These are phyloP conservation scores for Meghimatium bilineatum DNA, from an alignment of 2,888 invertebrate species.

Conservation along the genomic window DNA sequence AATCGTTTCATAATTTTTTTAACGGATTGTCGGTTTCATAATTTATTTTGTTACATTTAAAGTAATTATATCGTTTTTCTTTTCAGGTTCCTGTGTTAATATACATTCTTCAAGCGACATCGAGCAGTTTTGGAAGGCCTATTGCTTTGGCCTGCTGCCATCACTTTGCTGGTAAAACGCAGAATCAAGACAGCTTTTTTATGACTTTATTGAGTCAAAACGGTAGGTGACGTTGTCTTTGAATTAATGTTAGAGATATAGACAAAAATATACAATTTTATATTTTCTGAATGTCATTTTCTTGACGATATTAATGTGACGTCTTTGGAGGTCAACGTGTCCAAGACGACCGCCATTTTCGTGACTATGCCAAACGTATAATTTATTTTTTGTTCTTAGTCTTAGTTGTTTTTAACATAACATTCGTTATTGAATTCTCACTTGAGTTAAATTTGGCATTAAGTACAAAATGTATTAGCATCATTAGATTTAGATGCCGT, in stretches of 20 bases:
- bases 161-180: slow-evolving; percentile 46
- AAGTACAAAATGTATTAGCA: too few species aligned
- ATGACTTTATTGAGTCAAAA: slow-evolving; percentile 72
- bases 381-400: background rate
- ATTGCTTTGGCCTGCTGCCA: slow-evolving; percentile 42
- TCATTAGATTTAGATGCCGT: too few species aligned
- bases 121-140: slow-evolving; percentile 31
- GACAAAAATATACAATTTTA: background rate
- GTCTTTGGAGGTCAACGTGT: slow-evolving; percentile 45
- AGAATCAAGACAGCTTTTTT: slow-evolving; percentile 58
- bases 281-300: background rate
- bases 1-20: background rate
- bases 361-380: background rate
- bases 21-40: background rate
- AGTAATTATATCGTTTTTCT: background rate
- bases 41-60: background rate
- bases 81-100: slow-evolving; percentile 26
- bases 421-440: too few species aligned
- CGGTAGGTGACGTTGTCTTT: slow-evolving; percentile 59
- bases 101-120: slow-evolving; percentile 18
- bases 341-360: slow-evolving; percentile 40
- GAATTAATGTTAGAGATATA: background rate
- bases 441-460: too few species aligned
- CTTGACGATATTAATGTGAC: background rate
- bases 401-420: too few species aligned